Base-by-base conservation (phyloP, 2,113 vertebrate species). In the Puffinus mauretanicus region DNA sequence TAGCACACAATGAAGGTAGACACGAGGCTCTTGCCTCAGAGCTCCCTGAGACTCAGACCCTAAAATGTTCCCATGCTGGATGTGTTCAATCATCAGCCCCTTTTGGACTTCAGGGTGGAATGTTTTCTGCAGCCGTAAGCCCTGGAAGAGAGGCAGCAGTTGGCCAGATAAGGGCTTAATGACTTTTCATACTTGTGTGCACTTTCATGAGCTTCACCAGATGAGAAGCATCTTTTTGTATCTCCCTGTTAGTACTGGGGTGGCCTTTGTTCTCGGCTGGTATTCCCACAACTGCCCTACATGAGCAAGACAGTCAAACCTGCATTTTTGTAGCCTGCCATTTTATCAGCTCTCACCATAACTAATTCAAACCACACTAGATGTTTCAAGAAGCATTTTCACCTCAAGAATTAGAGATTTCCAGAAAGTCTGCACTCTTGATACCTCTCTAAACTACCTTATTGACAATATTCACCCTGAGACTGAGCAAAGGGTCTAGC, bases 51-150 rank as follows among this genome's bases (percentile, higher is more conserved):
- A 73, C 7, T 22, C 76, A 61, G 51, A 46, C 29, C 13, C 70
- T 64, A 6, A 52, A 82, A 72, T 3, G 1, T 2, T 61, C 44
- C 52, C 2, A 0, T 9, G 7, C 30, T 49, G 49, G 13, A 40
- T 57, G 8, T 5, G 2, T 16, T 91, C 40, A 67, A 5, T 8
- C n/a, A 40, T 60, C 55, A 81, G 9, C 25, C 10, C 34, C 46
- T 67, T 62, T 42, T 20, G 22, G 32, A 18, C 40, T 82, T 29
- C 42, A 75, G 7, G 5, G 9, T 51, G 22, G 3, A 16, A 22
- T 42, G 3, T 6, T 47, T 77, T 88, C 55, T 66, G 16, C n/a
- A 65, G 30, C n/a, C 19, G 29, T 51, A 42, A 61, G 15, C n/a
- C 22, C 55, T 70, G 14, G 32, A 82, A 60, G 6, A 40, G 5